Evolutionary conservation across 2,113 vertebrate species (phyloP), one percentile per base, ranked within the genome.

Genomic region (Crotalus helleri): DNA sequence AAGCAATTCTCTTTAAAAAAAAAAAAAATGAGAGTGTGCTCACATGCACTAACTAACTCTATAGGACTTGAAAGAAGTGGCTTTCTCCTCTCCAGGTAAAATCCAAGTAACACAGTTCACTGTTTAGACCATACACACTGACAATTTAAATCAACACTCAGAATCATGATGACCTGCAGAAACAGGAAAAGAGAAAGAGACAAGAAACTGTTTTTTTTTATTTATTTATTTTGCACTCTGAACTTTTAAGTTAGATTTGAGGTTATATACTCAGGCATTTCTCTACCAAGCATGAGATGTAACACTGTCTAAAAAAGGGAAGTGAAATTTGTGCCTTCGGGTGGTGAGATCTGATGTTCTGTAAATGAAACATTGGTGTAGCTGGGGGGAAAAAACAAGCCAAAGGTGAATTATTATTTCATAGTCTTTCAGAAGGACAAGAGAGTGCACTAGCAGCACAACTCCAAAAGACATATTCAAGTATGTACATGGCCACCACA

Each of bases 271-370:
- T 58, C 8, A 1, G 23, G 26, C 19, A 59, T 90, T 85, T 92
- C 88, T 92, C 55, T 3, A 26, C 15, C 64, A 90, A 55, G 44
- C 44, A 19, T 21, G 55, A 85, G 54, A 90, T 85, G 69, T 33
- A 90, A 90, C 59, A n/a, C 21, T 59, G 12, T 93, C 59, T 90
- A 69, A 93, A 93, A 59, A 44, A 46, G 2, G 54, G 58, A 92
- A 88, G 21, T 61, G 69, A 85, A 92, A 90, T 54, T 17, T 57
- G 49, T 93, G 74, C 92, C 92, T 61, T 86, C n/a, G 19, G 92
- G 92, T 85, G 39, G n/a, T 59, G 46, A 59, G 88, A 59, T 21
- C 53, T 85, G 88, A 90, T 21, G 15, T 81, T 49, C 21, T 85
- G 64, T 85, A 44, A 46, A 21, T 90, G 74, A 90, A 93, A 90